phyloP scores from a whole-genome alignment of 2,113 vertebrate genomes.

The Lutjanus erythropterus region DNA sequence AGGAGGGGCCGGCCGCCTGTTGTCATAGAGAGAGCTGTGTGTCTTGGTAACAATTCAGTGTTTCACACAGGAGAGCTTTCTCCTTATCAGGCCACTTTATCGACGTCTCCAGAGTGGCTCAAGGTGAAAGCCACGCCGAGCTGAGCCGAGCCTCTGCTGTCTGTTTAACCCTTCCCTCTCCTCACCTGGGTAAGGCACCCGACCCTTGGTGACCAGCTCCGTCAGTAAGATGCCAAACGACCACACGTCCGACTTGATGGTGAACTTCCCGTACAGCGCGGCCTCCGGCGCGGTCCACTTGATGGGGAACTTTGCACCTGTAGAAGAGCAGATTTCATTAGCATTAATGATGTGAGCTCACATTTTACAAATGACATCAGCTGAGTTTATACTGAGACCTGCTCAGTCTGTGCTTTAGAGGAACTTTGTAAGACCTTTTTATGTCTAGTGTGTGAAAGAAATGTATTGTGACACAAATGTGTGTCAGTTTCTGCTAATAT shows the following conservation, averaged over 20 bases:
- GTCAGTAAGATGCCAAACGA: constrained; percentile 97
- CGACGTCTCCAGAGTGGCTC: neutral
- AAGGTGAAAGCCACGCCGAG: neutral
- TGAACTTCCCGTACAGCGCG: constrained; percentile 95
- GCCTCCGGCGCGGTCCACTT: constrained; percentile 99
- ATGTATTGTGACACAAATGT: neutral
- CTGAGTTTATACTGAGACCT: neutral
- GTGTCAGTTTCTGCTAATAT: neutral
- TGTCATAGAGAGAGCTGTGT: constrained; percentile 22
- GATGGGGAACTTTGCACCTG: constrained; percentile 98
- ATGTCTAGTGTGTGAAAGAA: too few relatives aligned
- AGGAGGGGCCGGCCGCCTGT: constrained; percentile 16
- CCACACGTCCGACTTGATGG: constrained; percentile 99
- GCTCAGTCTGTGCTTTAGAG: neutral
- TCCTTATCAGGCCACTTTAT: constrained; percentile 30
- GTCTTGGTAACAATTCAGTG: constrained; percentile 22
- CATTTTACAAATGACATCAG: neutral
- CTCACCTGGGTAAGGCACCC: constrained; percentile 98
- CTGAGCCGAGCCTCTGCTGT: neutral
- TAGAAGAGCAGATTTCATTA: constrained; percentile 37
- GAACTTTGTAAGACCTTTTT: too few relatives aligned
- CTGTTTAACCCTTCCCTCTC: neutral
- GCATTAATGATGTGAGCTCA: neutral
- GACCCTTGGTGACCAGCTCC: constrained; percentile 97
- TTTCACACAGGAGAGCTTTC: neutral